Base-by-base conservation (phyloP, 1,140 invertebrate genomes). In the Hyphantria cunea region DNA sequence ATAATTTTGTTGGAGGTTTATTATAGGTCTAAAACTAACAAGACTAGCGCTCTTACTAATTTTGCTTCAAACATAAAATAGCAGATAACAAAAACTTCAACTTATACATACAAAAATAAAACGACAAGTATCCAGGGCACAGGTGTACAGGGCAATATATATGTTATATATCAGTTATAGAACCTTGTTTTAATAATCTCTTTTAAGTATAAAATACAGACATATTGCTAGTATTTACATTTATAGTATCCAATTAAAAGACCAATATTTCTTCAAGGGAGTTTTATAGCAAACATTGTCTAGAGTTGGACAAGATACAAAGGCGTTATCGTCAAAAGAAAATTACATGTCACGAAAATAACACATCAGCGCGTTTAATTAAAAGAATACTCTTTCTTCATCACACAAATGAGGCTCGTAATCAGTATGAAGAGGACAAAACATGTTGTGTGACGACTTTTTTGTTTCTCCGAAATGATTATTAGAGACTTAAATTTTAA, bases 391-490 rank as follows among this genome's bases (percentile, higher is more conserved):
- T 44, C 44, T 44, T 52, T 50, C 50, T 60, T 42, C 58, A 32
- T 63, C 54, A 37, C 47, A 37, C 56, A 12, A 34, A 47, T 39
- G 34, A 37, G 13, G n/a, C 4, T 37, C 41, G 25, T 56, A 37
- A 66, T 61, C 52, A 34, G 59, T 42, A 12, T 33, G 59, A 66
- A 44, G 0, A 42, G 15, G 56, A 73, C 42, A 67, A 64, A 64
- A 70, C 52, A 56, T 3, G 8, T 51, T 60, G 45, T 58, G 45
- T 58, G 55, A 44, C 5, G 60, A 61, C 61, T 51, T 61, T 67
- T 69, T 70, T 64, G 65, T 68, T 66, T 60, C 25, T 50, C 42
- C 48, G 44, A 64, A 74, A 74, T 64, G 65, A 61, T 74, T 66
- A 70, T 74, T 66, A 65, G 60, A 63, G 62, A 68, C 64, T 61